These are phyloP conservation scores for Corvus moneduloides DNA, from an alignment of 2,113 vertebrate species.

Conservation along the genomic window DNA sequence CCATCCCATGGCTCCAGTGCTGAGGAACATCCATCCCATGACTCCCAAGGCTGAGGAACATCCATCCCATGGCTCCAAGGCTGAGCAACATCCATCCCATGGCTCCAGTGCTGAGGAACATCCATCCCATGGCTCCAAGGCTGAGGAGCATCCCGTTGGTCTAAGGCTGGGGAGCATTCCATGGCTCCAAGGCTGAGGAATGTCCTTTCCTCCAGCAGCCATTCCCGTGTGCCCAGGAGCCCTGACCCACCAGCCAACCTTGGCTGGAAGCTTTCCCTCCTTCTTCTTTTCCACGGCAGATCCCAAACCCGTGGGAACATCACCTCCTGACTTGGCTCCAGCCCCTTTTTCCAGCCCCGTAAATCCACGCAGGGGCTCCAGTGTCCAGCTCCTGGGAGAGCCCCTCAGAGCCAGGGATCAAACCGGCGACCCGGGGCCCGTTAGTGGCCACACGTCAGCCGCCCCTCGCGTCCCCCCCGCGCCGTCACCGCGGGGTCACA, in stretches of 20 bases:
- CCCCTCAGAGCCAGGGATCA: not conserved
- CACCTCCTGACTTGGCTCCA: not conserved
- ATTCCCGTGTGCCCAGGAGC: not conserved
- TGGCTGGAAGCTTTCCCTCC: not conserved
- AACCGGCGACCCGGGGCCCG: fast-evolving
- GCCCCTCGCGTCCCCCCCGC: fast-evolving
- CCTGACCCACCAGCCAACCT: not conserved
- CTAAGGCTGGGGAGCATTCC: fast-evolving
- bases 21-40: fast-evolving
- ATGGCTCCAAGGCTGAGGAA: fast-evolving
- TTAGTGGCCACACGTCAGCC: fast-evolving
- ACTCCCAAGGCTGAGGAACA: not conserved
- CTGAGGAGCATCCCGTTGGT: not conserved
- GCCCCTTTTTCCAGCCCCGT: not conserved
- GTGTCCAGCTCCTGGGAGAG: not conserved
- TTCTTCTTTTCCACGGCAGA: slow-evolving; percentile 2
- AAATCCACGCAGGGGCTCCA: not conserved
- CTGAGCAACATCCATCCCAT: too few species aligned
- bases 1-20: fast-evolving
- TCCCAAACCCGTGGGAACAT: fast-evolving
- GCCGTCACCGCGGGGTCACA: fast-evolving
- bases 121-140: fast-evolving
- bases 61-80: too few species aligned
- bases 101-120: not conserved
- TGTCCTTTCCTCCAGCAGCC: not conserved